Base-by-base conservation (phyloP, 2,888 invertebrate genomes). In the Eupithecia tripunctaria region DNA sequence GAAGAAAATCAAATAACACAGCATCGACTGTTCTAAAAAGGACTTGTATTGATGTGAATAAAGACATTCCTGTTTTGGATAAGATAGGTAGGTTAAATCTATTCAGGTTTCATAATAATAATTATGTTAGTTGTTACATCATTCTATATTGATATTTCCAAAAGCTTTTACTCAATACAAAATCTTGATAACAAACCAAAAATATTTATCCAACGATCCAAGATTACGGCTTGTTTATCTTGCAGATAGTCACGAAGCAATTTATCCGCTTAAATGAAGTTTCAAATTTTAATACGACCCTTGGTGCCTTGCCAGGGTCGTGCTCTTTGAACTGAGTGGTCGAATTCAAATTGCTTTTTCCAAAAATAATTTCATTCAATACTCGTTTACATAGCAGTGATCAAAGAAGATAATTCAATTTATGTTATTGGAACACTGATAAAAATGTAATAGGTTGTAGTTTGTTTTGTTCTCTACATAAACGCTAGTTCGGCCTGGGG, bases 181-280 rank as follows among this genome's bases (percentile, higher is more conserved):
- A 76, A 73, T 64, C 67, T 60, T 36, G 62, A 74, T 59, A 64
- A 47, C 51, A 67, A 82, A 80, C 78, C 79, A 86, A 88, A 85
- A 85, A 86, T 91, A 86, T 93, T 93, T 91, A 86, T 84, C 77
- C 78, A 82, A 79, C 84, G 85, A 84, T 85, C 84, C 83, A 84
- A 86, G 89, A 91, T 93, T 91, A 88, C 84, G 85, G 84, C 81
- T 85, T 91, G 87, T 92, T 92, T 93, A 91, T 89, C 86, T 90
- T 89, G 82, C 85, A 87, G 86, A 91, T 90, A 90, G 90, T 91
- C 89, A 89, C 91, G 90, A 90, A 92, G 92, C 91, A 94, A 93
- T 93, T 94, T 92, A 90, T 88, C 85, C 86, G 84, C 84, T 84
- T 86, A 92, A 92, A 93, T 90, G 88, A 93, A 93, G 88, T 93